A percentile compares a stretch with the other conserved stretches of the same genome.
Conservation (phyloP, 2,113 vertebrate species). For the Dicrurus megarhynchus region DNA sequence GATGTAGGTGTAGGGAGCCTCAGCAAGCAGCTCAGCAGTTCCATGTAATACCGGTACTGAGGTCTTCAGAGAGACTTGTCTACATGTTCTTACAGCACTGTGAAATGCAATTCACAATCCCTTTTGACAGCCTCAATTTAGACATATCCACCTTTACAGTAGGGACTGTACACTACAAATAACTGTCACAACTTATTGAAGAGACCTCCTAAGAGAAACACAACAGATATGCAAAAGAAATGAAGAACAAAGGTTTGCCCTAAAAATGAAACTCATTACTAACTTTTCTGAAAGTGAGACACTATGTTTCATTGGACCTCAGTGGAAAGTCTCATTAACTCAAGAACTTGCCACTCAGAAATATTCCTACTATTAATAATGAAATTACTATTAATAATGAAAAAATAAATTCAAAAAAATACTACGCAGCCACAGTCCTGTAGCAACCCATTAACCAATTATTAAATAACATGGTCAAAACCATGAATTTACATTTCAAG, state of each 20-base stretch:
- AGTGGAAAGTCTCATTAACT: neutral
- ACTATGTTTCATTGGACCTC: neutral
- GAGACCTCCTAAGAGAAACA: slow-evolving; percentile 8
- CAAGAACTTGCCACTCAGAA: neutral
- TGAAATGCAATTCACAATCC: slow-evolving; percentile 61
- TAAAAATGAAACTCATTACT: neutral
- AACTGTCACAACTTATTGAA: slow-evolving; percentile 68
- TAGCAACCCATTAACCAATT: neutral
- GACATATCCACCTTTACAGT: slow-evolving; percentile 54
- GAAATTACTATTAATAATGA: neutral
- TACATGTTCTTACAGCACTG: slow-evolving; percentile 36
- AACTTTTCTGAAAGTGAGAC: neutral
- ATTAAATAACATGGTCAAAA: neutral
- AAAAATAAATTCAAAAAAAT: neutral
- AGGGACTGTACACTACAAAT: slow-evolving; percentile 55
- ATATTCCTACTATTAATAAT: neutral
- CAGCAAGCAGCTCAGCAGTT: slow-evolving; percentile 22
- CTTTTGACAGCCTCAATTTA: slow-evolving; percentile 66
- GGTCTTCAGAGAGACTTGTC: slow-evolving; percentile 61
- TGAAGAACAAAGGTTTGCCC: slow-evolving; percentile 10
- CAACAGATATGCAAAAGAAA: slow-evolving; percentile 4
- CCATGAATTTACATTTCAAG: neutral
- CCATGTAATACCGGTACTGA: slow-evolving; percentile 30
- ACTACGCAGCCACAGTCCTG: neutral
- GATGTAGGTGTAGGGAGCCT: slow-evolving; percentile 44